Evolutionary conservation across 2,797 vertebrate genomes (phyloP), one percentile per base, ranked within the genome.

Genomic region (Harpagifer antarcticus): DNA sequence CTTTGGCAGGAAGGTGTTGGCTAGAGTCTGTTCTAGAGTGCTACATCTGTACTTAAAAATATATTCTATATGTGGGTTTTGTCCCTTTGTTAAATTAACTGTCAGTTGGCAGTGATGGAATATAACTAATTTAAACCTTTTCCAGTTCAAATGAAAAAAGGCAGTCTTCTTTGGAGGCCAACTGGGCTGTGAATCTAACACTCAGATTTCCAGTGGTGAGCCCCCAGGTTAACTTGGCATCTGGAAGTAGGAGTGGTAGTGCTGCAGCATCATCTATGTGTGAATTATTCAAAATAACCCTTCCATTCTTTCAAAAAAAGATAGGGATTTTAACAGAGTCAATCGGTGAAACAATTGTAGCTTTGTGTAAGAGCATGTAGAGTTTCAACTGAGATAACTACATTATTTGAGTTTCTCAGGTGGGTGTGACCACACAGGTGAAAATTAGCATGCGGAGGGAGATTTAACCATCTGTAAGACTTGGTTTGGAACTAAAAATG

Each of bases 111-210:
- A 15, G 20, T 4, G 8, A 11, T 60, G 11, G 27, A n/a, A 44
- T 40, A 66, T 31, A 20, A 8, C 33, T 27, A 45, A 12, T 31
- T 4, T 49, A 59, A 43, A 31, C 10, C 14, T 52, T 71, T 77
- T 44, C 23, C n/a, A 42, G 20, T 52, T 78, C 19, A 52, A 27
- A 57, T 17, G 16, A 59, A 68, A 31, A 17, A 11, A 23, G 14
- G 5, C 31, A 23, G 44, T 61, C 7, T 67, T 2, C 1, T 31
- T 62, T 62, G 43, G 17, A 62, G 58, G 40, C 20, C 20, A 58
- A 47, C 54, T 53, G 50, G 62, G 31, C 40, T 63, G 14, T 58
- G 19, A 68, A 42, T 62, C 14, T 68, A 53, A 68, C 47, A 62
- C 19, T 67, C 27, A 19, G n/a, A 54, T 65, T 19, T 42, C 6